Base-by-base conservation (phyloP, 2,797 vertebrate genomes). In the Sternarchorhynchus goeldii region DNA sequence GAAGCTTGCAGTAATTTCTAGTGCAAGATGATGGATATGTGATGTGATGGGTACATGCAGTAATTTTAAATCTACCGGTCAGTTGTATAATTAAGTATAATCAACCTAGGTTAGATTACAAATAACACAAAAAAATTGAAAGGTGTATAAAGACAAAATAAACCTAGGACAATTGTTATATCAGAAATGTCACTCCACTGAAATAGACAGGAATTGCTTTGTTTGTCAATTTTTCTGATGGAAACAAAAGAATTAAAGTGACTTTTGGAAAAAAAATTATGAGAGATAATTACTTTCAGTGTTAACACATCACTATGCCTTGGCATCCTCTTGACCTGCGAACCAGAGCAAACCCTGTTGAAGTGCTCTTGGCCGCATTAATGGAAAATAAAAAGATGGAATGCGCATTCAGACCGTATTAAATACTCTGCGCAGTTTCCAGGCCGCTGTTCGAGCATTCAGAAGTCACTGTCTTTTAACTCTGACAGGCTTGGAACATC, bases 311-410 rank as follows among this genome's bases (percentile, higher is more conserved):
- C 65, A 29, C 60, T 50, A 65, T 39, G 56, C n/a, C 18, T 39
- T 53, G 34, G 59, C 55, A 74, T 75, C 60, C 45, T 63, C 63
- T 80, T 75, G 77, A 80, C 77, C 83, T 71, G 59, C 36, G 36
- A 56, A 56, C 68, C 56, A 16, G 32, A 73, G 41, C 72, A 56
- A 31, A 79, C 70, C 69, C 16, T 53, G 58, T 32, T 82, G 29
- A 80, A 84, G 75, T 75, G 77, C 75, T 70, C 70, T 75, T 45
- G 6, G 41, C 10, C 21, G 20, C 29, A 31, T 58, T 60, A 59
- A 59, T 74, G 70, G 45, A 78, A 39, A 69, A 56, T 16, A 62
- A n/a, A 58, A 20, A 4, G 65, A 57, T 36, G 25, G 76, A 70
- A 32, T 77, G 64, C 41, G 53, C 50, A 66, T 39, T 72, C 83